Evolutionary conservation across 2,888 invertebrate genomes (phyloP).

Genomic region (Tenthredo amoena): DNA sequence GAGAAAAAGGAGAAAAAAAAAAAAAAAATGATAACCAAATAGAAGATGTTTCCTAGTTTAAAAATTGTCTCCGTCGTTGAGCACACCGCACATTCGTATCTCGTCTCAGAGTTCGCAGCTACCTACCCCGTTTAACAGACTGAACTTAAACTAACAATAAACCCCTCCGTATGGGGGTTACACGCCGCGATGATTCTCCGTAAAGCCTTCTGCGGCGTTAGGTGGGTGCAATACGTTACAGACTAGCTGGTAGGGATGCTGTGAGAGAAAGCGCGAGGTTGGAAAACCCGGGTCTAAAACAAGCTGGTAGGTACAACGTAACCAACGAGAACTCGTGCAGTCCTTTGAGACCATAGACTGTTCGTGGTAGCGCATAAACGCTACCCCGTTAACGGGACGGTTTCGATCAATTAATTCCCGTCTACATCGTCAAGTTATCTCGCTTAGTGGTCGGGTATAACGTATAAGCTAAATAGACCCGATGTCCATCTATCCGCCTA

Average conservation of each 20-base stretch:
- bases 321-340: neutral
- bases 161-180: neutral
- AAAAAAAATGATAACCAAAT: too few species aligned
- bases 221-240: conserved; percentile 16
- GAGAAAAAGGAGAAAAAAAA: too few species aligned
- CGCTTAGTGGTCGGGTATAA: neutral
- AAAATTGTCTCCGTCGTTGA: neutral
- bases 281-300: conserved; percentile 11
- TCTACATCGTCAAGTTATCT: neutral
- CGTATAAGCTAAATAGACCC: neutral
- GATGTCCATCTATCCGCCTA: neutral
- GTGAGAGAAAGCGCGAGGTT: neutral
- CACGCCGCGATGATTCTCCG: conserved; percentile 29
- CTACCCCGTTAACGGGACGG: conserved; percentile 13
- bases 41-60: neutral
- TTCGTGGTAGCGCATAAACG: conserved; percentile 10
- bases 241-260: neutral
- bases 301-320: neutral
- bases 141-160: conserved; percentile 8
- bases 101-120: neutral
- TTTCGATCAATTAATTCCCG: conserved; percentile 37
- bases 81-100: neutral
- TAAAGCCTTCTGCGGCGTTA: conserved; percentile 27
- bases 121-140: conserved; percentile 6
- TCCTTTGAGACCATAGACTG: conserved; percentile 15